A percentile compares a stretch with the other conserved stretches of the same genome.
Evolutionary conservation across 2,113 vertebrate species (phyloP).

Genomic region (Ceyx melanurus): DNA sequence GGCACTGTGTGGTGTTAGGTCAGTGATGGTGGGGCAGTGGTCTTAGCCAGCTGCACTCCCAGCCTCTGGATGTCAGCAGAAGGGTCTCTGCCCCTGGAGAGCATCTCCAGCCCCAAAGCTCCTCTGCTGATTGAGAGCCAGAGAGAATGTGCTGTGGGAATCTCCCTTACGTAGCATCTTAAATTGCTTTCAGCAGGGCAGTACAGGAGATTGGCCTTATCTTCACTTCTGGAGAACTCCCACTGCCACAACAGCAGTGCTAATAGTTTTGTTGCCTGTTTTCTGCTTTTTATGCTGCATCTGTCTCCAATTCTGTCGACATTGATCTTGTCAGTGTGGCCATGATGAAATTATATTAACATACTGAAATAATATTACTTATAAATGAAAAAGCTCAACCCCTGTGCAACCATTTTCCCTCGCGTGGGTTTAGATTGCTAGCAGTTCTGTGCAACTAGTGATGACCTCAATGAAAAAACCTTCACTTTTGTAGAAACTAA

Average conservation of each 20-base stretch:
- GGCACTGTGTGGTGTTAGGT: accelerated
- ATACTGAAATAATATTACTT: not conserved
- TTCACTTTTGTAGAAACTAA: not conserved
- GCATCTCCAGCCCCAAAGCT: not conserved
- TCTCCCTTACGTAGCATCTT: not conserved
- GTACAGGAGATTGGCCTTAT: not conserved
- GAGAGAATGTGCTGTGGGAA: not conserved
- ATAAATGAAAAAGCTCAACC: not conserved
- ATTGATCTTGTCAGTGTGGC: not conserved
- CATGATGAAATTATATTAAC: not conserved
- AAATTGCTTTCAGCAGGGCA: not conserved
- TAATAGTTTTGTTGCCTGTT: not conserved
- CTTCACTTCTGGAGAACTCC: not conserved
- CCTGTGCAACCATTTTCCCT: not conserved
- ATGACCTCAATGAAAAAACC: not conserved
- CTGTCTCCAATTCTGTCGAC: not conserved
- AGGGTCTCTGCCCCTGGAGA: not conserved
- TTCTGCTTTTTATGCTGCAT: not conserved
- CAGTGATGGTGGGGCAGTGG: not conserved
- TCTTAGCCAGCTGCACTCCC: not conserved
- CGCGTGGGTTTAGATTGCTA: not conserved
- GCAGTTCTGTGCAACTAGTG: not conserved
- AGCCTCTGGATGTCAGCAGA: not conserved
- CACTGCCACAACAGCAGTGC: accelerated
- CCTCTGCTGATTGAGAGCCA: not conserved